Evolutionary conservation across 1,140 invertebrate genomes (phyloP).

Genomic region (Diabrotica undecimpunctata): DNA sequence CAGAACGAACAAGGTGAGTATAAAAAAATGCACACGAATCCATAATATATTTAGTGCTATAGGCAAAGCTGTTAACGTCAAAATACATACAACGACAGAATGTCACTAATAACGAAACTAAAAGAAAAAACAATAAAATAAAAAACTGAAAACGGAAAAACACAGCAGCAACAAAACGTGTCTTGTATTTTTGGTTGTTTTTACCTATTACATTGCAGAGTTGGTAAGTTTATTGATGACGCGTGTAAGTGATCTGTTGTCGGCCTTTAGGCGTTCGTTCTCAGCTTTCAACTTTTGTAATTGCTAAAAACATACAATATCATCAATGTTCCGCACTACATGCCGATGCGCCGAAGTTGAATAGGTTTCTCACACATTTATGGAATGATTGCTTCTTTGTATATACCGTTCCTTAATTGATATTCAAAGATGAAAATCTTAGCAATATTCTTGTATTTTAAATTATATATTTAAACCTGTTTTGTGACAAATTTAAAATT

Average conservation of each 20-base stretch:
- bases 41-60: conserved; percentile 13
- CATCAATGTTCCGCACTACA: neutral
- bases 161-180: conserved; percentile 14
- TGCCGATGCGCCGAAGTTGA: neutral
- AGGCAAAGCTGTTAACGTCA: conserved; percentile 13
- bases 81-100: conserved; percentile 13
- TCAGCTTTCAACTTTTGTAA: conserved; percentile 96
- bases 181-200: conserved; percentile 29
- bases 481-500: no score
- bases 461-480: no score
- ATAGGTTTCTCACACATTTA: neutral
- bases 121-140: conserved; percentile 8
- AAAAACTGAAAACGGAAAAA: conserved; percentile 16
- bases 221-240: conserved; percentile 94
- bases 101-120: conserved; percentile 15
- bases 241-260: conserved; percentile 91
- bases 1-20: neutral
- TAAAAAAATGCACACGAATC: conserved; percentile 14
- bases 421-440: neutral
- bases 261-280: conserved; percentile 92
- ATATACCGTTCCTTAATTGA: neutral
- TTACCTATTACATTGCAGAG: conserved; percentile 76
- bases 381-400: neutral
- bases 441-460: neutral
- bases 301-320: conserved; percentile 71